Evolutionary conservation across 2,113 vertebrate species (phyloP), one percentile per base, ranked within the genome.

Genomic region (Acinonyx jubatus): DNA sequence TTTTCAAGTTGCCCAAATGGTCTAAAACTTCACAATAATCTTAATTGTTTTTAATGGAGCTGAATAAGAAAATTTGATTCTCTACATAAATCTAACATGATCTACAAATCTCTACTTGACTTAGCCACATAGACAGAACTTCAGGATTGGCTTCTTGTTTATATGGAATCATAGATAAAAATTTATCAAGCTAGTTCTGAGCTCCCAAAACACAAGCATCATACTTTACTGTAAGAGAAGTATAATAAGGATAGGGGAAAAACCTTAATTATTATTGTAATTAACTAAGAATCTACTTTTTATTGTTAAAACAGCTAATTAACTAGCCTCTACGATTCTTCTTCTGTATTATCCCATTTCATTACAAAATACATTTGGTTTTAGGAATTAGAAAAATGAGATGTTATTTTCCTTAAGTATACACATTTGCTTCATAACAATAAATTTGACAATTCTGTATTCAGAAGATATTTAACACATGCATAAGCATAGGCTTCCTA

Each of bases 1-100:
- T 85, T 97, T 91, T 97, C 19, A 90, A 80, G 96, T 92, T 92
- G 4, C 0, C 83, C 48, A 90, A 89, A 89, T 41, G 27, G n/a
- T 83, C 10, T 41, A 97, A 86, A 92, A 61, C 19, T 27, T 90
- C 31, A 79, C 87, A 88, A 73, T 66, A 95, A 86, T 1, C 15
- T 31, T 45, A 52, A 23, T 80, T 76, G 31, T 57, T 71, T 52
- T 96, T 76, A 85, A 81, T 27, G 73, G 14, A 80, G 7, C n/a
- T 25, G 11, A 78, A 79, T 79, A 61, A 18, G 7, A 73, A 50
- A 89, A 71, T 48, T 57, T 78, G 18, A 73, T 92, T 94, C 41
- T 80, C 33, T 55, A 84, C 18, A 83, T 79, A 83, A 76, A 92
- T 68, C 50, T 68, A 89, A 91, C 41, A 52, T 61, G 45, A 76